Base-by-base conservation (phyloP, 2,113 vertebrate species). In the Sprattus sprattus region DNA sequence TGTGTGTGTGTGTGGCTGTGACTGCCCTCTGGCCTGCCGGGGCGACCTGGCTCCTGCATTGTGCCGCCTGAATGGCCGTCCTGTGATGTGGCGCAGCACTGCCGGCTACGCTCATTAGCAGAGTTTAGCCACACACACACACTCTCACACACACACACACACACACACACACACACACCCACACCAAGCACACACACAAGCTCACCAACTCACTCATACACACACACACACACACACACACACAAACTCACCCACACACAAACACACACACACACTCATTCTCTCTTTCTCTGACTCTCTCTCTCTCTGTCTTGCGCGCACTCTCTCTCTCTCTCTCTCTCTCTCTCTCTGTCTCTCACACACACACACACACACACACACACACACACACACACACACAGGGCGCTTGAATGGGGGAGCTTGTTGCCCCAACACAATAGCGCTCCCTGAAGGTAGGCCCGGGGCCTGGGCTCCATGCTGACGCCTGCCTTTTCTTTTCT, bases 71-170 rank as follows among this genome's bases (percentile, higher is more conserved):
- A 91, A 91, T 92, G 88, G 90, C 90, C 88, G 89, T 84, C 90
- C 91, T 91, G 88, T 93, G 90, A 91, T 87, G 90, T 87, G 83
- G 49, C 20, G 89, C 89, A 28, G 60, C 71, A 50, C 87, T 90
- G 91, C 90, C 89, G 93, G 93, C 92, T 88, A 92, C 80, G 91
- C 94, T 95, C 94, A 94, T 95, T 95, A 95, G 93, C 90, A 92
- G 92, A 92, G 92, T 94, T 95, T 93, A 93, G 92, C 91, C 90
- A 93, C 93, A 94, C 92, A 86, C 88, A 86, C 46, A 47, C 46
- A 47, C 57, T 22, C 57, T 22, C 57, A n/a, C 57, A 22, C 57
- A 46, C 46, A 46, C 46, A 46, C 46, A 46, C 46, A 46, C 46
- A 46, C 46, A 46, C 46, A 7, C 46, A 46, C 7, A 32, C 67